Percentiles rank a stretch among this genome's conserved stretches.
Conservation (phyloP, 2,888 invertebrate species). For the Drosophila greeni region DNA sequence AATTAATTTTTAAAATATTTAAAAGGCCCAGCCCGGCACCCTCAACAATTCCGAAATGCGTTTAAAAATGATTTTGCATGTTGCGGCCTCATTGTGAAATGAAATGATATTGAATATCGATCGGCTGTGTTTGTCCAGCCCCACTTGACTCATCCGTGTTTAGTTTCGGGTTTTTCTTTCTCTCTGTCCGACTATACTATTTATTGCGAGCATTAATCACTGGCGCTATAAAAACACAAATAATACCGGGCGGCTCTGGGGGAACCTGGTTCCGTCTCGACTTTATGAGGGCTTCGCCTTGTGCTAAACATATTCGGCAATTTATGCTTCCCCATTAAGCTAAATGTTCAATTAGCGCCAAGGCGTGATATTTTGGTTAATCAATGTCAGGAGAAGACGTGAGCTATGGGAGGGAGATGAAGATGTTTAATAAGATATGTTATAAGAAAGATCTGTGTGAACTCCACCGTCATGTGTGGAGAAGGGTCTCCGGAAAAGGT, state of each 20-base stretch:
- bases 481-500: neutral
- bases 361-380: conserved; percentile 65
- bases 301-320: conserved; percentile 42
- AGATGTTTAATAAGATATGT: neutral
- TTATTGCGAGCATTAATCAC: conserved; percentile 68
- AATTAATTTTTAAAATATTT: conserved; percentile 62
- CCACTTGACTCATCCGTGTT: conserved; percentile 60
- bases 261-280: conserved; percentile 43
- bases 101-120: conserved; percentile 57
- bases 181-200: conserved; percentile 28
- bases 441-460: neutral
- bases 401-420: conserved; percentile 26
- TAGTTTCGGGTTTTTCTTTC: conserved; percentile 55
- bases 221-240: conserved; percentile 53
- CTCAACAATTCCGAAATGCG: conserved; percentile 33
- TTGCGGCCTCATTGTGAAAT: conserved; percentile 58
- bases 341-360: conserved; percentile 66
- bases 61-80: conserved; percentile 57
- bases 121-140: conserved; percentile 53
- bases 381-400: conserved; percentile 48
- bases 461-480: neutral
- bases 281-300: conserved; percentile 42
- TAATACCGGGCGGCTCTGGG: conserved; percentile 48
- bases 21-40: conserved; percentile 28
- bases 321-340: conserved; percentile 69